phyloP scores from a whole-genome alignment of 2,888 invertebrate species.

The Cyclophora punctaria region DNA sequence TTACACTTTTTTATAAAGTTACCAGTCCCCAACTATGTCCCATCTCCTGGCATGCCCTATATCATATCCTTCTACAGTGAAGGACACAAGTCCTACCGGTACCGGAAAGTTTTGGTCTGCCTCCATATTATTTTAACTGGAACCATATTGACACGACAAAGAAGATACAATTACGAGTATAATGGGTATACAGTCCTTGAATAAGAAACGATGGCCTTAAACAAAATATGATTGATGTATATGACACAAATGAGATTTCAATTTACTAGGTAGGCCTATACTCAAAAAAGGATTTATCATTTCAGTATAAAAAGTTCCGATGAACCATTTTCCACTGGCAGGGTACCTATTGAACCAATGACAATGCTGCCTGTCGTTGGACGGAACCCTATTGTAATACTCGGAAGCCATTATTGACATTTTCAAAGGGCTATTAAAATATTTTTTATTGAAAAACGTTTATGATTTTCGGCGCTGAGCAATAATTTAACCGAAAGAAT shows the following conservation, averaged over 20 bases:
- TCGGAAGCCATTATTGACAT: conserved; percentile 70
- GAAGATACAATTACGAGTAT: too few relatives aligned
- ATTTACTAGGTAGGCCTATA: conserved; percentile 40
- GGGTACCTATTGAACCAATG: conserved; percentile 50
- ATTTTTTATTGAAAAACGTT: conserved; percentile 54
- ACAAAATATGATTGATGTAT: background rate
- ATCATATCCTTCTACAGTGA: too few relatives aligned
- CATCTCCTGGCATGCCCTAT: too few relatives aligned
- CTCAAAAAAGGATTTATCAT: conserved; percentile 49
- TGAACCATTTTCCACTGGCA: conserved; percentile 60
- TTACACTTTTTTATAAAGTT: too few relatives aligned
- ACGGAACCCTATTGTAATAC: conserved; percentile 63
- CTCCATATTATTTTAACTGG: too few relatives aligned
- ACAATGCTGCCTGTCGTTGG: conserved; percentile 61
- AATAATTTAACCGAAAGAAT: conserved; percentile 32
- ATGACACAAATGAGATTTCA: conserved; percentile 37
- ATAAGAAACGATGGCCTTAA: too few relatives aligned
- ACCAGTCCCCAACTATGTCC: too few relatives aligned
- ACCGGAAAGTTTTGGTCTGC: too few relatives aligned
- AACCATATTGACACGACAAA: too few relatives aligned
- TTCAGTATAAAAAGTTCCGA: conserved; percentile 54
- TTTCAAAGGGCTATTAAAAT: conserved; percentile 67
- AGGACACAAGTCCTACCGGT: too few relatives aligned
- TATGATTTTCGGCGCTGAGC: conserved; percentile 35
- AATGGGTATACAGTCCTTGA: too few relatives aligned